These are phyloP conservation scores for Apostichopus japonicus DNA, from an alignment of 35 echinoderm and acorn worm species.

Conservation along the genomic window DNA sequence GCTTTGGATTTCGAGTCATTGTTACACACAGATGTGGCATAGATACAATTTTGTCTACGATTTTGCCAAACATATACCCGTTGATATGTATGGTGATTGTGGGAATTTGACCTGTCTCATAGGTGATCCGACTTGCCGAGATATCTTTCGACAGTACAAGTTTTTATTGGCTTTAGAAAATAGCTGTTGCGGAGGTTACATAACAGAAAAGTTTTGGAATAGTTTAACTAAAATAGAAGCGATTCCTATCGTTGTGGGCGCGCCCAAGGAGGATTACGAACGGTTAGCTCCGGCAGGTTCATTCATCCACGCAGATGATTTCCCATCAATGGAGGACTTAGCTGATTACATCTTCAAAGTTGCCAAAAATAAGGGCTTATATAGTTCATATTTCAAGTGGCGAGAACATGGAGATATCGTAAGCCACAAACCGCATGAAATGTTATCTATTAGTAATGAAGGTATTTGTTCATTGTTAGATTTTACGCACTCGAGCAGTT, in stretches of 20 bases:
- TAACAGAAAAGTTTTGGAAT: slow-evolving; percentile 82
- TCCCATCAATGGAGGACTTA: slow-evolving; percentile 23
- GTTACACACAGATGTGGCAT: slow-evolving; percentile 22
- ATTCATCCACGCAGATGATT: slow-evolving; percentile 56
- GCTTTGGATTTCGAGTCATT: slow-evolving; percentile 38
- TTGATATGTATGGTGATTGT: slow-evolving; percentile 49
- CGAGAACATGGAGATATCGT: neutral
- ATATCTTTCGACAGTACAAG: slow-evolving; percentile 49
- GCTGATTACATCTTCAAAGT: slow-evolving; percentile 38
- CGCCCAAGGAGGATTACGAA: slow-evolving; percentile 41
- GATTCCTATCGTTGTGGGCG: slow-evolving; percentile 51
- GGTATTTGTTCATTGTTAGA: neutral
- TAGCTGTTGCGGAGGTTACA: slow-evolving; percentile 69
- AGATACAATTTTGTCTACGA: slow-evolving; percentile 30
- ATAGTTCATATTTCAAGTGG: slow-evolving; percentile 40
- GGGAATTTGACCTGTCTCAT: slow-evolving; percentile 37
- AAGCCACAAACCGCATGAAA: neutral
- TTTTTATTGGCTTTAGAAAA: slow-evolving; percentile 72
- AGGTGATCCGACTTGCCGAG: neutral
- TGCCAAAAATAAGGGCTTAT: slow-evolving; percentile 29
- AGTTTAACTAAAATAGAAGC: slow-evolving; percentile 2
- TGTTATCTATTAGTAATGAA: neutral
- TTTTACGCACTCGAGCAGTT: neutral
- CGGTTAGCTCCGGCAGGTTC: slow-evolving; percentile 39
- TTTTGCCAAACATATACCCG: slow-evolving; percentile 38